These are phyloP conservation scores for Stegana nigrithorax DNA, from an alignment of 2,888 invertebrate species.

Conservation along the genomic window DNA sequence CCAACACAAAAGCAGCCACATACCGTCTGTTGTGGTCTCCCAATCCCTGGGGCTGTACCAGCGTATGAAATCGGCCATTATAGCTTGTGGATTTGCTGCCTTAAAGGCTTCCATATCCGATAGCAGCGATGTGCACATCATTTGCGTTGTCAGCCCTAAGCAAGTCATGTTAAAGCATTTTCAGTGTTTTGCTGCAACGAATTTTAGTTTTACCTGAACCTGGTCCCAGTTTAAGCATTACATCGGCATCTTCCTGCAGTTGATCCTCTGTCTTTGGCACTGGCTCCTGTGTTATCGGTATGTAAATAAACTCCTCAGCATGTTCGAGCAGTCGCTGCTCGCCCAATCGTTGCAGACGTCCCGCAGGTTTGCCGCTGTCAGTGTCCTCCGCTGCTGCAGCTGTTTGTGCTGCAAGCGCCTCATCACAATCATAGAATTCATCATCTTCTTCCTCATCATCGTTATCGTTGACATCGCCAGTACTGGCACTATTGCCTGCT, in stretches of 20 bases:
- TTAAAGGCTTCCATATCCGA: constrained; percentile 99
- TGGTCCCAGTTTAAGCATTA: constrained; percentile 88
- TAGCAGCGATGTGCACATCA: constrained; percentile 93
- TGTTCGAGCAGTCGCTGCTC: constrained; percentile 76
- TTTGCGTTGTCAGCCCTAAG: constrained; percentile 82
- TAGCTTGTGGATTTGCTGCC: constrained; percentile 94
- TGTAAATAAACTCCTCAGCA: constrained; percentile 79
- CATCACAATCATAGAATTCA: constrained; percentile 86
- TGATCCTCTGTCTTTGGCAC: constrained; percentile 98
- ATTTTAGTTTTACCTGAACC: constrained; percentile 78
- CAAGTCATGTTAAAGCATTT: neutral
- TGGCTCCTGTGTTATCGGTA: constrained; percentile 90
- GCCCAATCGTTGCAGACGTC: constrained; percentile 77
- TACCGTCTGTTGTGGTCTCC: no score
- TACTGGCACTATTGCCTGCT: constrained; percentile 62
- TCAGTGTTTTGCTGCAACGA: neutral
- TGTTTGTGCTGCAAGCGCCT: constrained; percentile 56
- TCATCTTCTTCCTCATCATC: constrained; percentile 67
- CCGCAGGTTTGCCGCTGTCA: constrained; percentile 72
- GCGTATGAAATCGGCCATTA: constrained; percentile 93
- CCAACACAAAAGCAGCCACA: no score
- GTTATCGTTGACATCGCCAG: constrained; percentile 16
- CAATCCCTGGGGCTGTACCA: constrained; percentile 99
- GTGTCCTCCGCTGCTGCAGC: neutral
- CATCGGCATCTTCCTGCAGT: constrained; percentile 91